Percentiles rank a stretch among this genome's conserved stretches.
phyloP scores from a whole-genome alignment of 2,113 vertebrate genomes.

The Megalops atlanticus region DNA sequence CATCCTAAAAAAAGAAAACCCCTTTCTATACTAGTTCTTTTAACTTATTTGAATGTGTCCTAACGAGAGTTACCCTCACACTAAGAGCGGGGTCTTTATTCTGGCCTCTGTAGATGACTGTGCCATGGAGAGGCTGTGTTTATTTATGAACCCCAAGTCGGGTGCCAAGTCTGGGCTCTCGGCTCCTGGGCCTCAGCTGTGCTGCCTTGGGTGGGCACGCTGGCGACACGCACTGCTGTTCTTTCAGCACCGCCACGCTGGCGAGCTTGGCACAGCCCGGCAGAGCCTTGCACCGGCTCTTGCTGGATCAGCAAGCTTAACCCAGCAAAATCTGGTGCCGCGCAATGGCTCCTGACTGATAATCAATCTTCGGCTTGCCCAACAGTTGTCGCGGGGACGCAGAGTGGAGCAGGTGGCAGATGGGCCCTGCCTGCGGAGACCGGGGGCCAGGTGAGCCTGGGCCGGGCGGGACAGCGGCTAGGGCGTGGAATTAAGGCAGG shows the following conservation, averaged over 20 bases:
- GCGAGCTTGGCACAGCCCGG: conserved; percentile 81
- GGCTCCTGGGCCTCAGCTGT: conserved; percentile 83
- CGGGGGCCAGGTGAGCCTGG: conserved; percentile 84
- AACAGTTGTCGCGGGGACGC: conserved; percentile 89
- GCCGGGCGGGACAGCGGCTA: conserved; percentile 66
- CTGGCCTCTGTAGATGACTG: conserved; percentile 36
- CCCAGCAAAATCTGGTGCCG: conserved; percentile 91
- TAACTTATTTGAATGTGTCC: neutral
- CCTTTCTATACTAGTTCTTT: neutral
- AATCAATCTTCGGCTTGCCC: conserved; percentile 93
- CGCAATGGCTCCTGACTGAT: conserved; percentile 91
- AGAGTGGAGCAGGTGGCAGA: conserved; percentile 90
- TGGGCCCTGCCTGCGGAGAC: conserved; percentile 89
- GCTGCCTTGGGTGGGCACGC: conserved; percentile 82
- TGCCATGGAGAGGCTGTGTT: conserved; percentile 52
- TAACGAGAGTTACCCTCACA: conserved; percentile 36
- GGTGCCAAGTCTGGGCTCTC: conserved; percentile 71
- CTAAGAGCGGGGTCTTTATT: conserved; percentile 23
- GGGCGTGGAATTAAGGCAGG: conserved; percentile 30
- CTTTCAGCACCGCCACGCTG: conserved; percentile 82
- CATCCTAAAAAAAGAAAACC: conserved; percentile 26
- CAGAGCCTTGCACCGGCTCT: conserved; percentile 85
- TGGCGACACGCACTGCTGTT: conserved; percentile 86
- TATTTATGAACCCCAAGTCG: conserved; percentile 53
- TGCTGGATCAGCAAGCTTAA: conserved; percentile 97